These are phyloP conservation scores for Porites lutea DNA, from an alignment of 64 coral and sea anemone species.

Conservation along the genomic window DNA sequence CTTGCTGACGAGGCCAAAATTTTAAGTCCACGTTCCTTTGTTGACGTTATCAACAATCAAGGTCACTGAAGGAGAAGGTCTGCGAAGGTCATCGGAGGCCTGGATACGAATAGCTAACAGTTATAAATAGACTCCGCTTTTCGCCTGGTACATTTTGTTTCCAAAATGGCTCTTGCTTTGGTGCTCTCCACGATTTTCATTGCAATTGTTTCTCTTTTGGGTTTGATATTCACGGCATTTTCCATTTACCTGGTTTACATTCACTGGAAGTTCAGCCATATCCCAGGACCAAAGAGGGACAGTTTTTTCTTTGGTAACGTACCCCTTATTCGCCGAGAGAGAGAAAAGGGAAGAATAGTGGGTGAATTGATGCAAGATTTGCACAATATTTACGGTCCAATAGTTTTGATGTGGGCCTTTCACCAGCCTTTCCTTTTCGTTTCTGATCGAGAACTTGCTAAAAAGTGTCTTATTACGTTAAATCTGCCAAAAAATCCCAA, in stretches of 20 bases:
- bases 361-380: conserved; percentile 80
- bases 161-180: no score
- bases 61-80: no score
- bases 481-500: conserved; percentile 76
- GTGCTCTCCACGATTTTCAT: no score
- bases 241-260: neutral
- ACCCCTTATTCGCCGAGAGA: conserved; percentile 31
- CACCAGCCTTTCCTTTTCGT: conserved; percentile 79
- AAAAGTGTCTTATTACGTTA: conserved; percentile 75
- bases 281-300: conserved; percentile 77
- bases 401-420: conserved; percentile 89
- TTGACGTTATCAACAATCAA: no score
- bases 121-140: no score
- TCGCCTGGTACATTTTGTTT: no score
- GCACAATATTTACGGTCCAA: conserved; percentile 47
- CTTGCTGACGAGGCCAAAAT: no score
- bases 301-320: conserved; percentile 83
- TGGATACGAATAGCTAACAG: no score
- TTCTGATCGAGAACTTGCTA: conserved; percentile 70
- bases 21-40: no score
- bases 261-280: conserved; percentile 66
- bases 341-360: conserved; percentile 58
- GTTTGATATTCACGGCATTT: neutral
- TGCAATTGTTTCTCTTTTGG: no score
- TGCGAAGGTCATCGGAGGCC: no score